Evolutionary conservation across 2,888 invertebrate species (phyloP).

Genomic region (Thelaira solivaga): DNA sequence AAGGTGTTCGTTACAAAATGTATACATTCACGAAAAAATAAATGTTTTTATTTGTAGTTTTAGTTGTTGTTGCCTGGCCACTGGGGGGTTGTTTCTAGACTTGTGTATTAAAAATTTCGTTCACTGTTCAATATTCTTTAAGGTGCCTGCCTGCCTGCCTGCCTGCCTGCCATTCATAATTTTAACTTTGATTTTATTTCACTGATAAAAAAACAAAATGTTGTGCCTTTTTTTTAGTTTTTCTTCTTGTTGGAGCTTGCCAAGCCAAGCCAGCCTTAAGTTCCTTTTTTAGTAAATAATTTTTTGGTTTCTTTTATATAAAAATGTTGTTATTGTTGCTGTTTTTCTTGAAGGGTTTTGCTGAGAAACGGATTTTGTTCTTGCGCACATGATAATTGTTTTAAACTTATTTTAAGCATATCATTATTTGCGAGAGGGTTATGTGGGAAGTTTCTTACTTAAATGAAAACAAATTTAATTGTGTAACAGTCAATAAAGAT

Average conservation of each 20-base stretch:
- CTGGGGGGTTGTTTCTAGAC: conserved; percentile 47
- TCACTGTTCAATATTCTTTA: conserved; percentile 25
- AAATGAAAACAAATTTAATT: no score
- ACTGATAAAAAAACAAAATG: conserved; percentile 52
- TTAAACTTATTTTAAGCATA: neutral
- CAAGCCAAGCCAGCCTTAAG: neutral
- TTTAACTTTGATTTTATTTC: conserved; percentile 38
- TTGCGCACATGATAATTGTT: conserved; percentile 39
- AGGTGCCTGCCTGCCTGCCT: conserved; percentile 25
- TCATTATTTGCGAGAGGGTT: neutral
- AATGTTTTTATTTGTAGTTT: neutral
- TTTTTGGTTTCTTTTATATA: neutral
- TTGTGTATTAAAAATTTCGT: conserved; percentile 9
- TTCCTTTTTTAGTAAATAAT: conserved; percentile 2
- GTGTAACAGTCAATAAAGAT: no score
- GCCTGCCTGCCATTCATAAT: conserved; percentile 25
- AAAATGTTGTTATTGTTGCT: conserved; percentile 1
- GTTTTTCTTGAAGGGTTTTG: neutral
- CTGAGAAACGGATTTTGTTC: conserved; percentile 36
- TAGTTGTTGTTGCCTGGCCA: conserved; percentile 18
- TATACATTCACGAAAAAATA: no score
- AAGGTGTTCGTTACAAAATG: neutral
- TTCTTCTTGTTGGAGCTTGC: conserved; percentile 40
- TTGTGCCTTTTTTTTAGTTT: no score
- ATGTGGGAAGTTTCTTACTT: neutral